phyloP scores from a whole-genome alignment of 2,113 vertebrate species.

The Ondatra zibethicus region DNA sequence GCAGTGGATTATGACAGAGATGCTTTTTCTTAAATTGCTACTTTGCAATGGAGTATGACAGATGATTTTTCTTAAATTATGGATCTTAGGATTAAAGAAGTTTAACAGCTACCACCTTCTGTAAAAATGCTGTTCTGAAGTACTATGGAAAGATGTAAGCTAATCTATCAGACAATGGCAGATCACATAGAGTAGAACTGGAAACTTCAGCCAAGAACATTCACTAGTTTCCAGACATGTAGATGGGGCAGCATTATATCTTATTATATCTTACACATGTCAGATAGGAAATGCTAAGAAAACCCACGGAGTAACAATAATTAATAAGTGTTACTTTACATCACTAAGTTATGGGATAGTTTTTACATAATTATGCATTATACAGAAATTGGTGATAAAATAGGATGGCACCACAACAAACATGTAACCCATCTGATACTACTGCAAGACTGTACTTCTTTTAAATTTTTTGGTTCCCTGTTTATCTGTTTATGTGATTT shows the following conservation, averaged over 20 bases:
- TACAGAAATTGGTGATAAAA: not conserved
- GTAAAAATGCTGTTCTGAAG: not conserved
- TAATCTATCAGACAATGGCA: not conserved
- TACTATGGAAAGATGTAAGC: not conserved
- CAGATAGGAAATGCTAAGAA: not conserved
- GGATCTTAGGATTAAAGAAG: not conserved
- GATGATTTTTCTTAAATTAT: not conserved
- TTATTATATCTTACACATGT: not conserved
- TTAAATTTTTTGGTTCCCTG: not conserved
- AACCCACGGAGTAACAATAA: not conserved
- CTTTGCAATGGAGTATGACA: not conserved
- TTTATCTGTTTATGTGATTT: not conserved
- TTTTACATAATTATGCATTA: not conserved
- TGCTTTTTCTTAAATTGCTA: not conserved
- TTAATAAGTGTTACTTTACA: not conserved
- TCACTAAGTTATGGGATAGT: not conserved
- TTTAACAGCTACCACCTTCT: not conserved
- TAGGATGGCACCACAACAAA: not conserved
- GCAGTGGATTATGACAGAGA: not conserved
- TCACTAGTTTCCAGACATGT: not conserved
- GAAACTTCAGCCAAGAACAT: not conserved
- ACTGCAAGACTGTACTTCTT: not conserved
- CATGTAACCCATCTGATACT: not conserved
- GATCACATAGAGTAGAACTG: not conserved
- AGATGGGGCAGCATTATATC: not conserved